Percentiles rank a stretch among this genome's conserved stretches.
Conservation (phyloP, 2,113 vertebrate genomes). For the Eulemur macaco region DNA sequence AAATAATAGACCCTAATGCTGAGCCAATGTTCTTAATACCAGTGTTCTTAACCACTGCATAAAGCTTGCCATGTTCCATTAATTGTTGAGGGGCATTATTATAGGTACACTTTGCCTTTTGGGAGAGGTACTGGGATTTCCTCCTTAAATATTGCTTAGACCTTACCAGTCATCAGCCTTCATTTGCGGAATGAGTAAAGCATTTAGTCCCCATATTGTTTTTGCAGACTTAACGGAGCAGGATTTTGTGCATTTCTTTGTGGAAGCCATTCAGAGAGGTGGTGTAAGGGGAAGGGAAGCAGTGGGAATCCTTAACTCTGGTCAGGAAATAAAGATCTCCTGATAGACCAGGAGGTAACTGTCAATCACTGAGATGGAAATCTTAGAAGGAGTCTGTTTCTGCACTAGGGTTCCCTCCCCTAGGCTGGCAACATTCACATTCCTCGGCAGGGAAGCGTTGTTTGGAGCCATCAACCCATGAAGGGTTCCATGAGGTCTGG, state of each 20-base stretch:
- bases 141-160: background rate
- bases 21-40: background rate
- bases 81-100: background rate
- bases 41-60: background rate
- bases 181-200: background rate
- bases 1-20: background rate
- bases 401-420: background rate
- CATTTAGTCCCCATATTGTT: background rate
- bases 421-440: background rate
- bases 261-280: background rate
- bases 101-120: background rate
- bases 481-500: constrained; percentile 3
- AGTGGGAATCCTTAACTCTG: background rate
- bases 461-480: background rate
- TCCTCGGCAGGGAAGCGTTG: background rate
- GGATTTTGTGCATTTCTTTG: background rate
- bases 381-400: background rate
- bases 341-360: background rate
- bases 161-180: background rate
- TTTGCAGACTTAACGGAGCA: background rate
- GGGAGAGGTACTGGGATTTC: background rate
- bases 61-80: background rate
- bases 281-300: background rate
- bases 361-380: background rate
- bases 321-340: background rate